Conservation (phyloP, 2,888 invertebrate species). For the Hesperia comma region DNA sequence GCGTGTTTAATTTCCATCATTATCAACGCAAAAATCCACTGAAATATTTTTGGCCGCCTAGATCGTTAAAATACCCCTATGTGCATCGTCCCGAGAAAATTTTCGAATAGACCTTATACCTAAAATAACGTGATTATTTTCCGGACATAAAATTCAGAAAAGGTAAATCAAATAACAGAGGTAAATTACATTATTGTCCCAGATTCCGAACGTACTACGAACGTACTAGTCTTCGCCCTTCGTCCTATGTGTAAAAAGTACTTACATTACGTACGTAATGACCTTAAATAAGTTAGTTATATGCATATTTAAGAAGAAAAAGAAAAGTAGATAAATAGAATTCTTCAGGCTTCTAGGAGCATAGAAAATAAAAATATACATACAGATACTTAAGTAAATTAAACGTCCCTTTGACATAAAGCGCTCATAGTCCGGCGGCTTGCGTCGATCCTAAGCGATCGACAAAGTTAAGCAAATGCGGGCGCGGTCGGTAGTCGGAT, state of each 20-base stretch:
- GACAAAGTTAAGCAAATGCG: too few species aligned
- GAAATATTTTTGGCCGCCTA: too few species aligned
- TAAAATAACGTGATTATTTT: conserved; percentile 64
- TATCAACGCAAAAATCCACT: too few species aligned
- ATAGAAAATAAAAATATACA: too few species aligned
- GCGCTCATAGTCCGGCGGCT: too few species aligned
- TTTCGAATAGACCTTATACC: neutral
- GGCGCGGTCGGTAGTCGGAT: too few species aligned
- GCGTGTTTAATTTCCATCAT: too few species aligned
- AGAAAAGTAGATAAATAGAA: neutral
- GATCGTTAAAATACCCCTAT: too few species aligned
- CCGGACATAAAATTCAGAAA: conserved; percentile 71
- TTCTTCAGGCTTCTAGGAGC: neutral
- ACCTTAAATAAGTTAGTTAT: neutral
- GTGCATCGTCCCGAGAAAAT: neutral
- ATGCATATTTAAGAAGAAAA: neutral
- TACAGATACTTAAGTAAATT: too few species aligned
- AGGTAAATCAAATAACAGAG: conserved; percentile 80
- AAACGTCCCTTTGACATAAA: too few species aligned
- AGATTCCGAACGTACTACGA: conserved; percentile 65
- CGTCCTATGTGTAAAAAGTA: neutral
- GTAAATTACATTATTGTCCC: conserved; percentile 75
- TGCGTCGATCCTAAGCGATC: too few species aligned
- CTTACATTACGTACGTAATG: neutral
- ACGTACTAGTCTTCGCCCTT: conserved; percentile 5